Evolutionary conservation across 2,888 invertebrate genomes (phyloP).

Genomic region (Andrena marginata): DNA sequence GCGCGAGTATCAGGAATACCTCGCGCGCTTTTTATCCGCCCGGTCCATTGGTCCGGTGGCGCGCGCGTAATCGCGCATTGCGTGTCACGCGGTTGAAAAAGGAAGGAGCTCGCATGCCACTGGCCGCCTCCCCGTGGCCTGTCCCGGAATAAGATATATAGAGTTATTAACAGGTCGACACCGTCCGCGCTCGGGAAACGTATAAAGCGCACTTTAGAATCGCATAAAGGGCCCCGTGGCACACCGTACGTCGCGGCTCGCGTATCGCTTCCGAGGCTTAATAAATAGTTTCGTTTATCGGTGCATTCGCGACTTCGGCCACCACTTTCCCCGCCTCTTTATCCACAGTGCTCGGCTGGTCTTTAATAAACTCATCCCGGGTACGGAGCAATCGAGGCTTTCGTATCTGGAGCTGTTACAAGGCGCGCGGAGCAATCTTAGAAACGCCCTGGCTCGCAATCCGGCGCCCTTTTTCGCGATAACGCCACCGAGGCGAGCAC

Average conservation of each 20-base stretch:
- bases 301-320: conserved; percentile 68
- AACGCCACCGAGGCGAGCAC: conserved; percentile 16
- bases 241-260: conserved; percentile 62
- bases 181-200: conserved; percentile 44
- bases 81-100: conserved; percentile 55
- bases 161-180: conserved; percentile 57
- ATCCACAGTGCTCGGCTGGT: neutral
- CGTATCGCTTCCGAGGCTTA: conserved; percentile 72
- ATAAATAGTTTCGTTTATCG: conserved; percentile 80
- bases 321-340: conserved; percentile 9
- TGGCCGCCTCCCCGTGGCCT: conserved; percentile 18
- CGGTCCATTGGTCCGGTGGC: conserved; percentile 33
- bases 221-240: conserved; percentile 51
- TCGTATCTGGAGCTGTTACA: conserved; percentile 33
- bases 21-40: conserved; percentile 43
- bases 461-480: conserved; percentile 29
- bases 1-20: conserved; percentile 65
- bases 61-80: conserved; percentile 52
- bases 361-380: conserved; percentile 53
- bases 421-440: conserved; percentile 31
- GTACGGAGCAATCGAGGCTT: conserved; percentile 37
- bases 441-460: conserved; percentile 29
- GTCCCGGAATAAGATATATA: conserved; percentile 51
- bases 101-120: conserved; percentile 22
- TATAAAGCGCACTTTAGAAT: conserved; percentile 58